Conservation (phyloP, 35 echinoderm and acorn worm genomes). For the Hemicentrotus pulcherrimus region DNA sequence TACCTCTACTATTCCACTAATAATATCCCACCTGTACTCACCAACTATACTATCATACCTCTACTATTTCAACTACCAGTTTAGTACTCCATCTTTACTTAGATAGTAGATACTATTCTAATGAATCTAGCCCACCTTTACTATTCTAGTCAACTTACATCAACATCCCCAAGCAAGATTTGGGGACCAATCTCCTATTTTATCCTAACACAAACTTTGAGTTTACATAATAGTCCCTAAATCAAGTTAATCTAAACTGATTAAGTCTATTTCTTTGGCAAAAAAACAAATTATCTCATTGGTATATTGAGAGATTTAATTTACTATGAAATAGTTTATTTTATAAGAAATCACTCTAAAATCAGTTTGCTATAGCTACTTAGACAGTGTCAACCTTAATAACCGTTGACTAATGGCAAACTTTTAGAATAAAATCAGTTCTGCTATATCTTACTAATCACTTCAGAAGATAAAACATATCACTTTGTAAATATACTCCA, state of each 20-base stretch:
- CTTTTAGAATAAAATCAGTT: not conserved
- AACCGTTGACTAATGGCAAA: not conserved
- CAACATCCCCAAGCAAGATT: no score
- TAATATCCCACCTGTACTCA: no score
- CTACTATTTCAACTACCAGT: no score
- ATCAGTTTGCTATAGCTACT: not conserved
- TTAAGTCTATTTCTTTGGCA: not conserved
- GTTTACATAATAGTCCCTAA: not conserved
- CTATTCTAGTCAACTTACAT: no score
- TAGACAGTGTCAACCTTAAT: not conserved
- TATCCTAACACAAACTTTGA: not conserved
- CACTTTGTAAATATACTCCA: not conserved
- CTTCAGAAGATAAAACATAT: not conserved
- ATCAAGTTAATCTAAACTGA: not conserved
- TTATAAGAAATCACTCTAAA: not conserved
- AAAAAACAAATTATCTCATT: not conserved
- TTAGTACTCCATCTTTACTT: no score
- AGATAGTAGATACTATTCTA: no score
- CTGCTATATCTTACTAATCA: not conserved
- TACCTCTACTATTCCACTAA: no score
- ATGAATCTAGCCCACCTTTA: no score
- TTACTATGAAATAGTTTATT: not conserved
- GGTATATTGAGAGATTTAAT: not conserved
- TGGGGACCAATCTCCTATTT: no score
- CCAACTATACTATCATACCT: no score